phyloP scores from a whole-genome alignment of 2,797 vertebrate genomes.

The Macropus fuliginosus region DNA sequence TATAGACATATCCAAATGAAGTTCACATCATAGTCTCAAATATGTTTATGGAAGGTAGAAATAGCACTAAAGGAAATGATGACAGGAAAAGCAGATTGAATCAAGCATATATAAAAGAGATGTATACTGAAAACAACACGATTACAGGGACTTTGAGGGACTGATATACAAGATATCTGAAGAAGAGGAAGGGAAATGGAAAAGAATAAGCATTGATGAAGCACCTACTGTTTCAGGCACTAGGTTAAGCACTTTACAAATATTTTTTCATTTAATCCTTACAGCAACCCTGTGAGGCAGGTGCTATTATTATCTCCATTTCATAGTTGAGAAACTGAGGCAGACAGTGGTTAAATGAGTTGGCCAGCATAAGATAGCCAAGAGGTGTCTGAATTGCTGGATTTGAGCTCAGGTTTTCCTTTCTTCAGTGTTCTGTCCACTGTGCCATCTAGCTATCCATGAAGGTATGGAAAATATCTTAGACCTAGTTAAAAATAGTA shows the following conservation, averaged over 20 bases:
- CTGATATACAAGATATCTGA: background rate
- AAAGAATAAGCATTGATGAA: background rate
- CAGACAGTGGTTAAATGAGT: background rate
- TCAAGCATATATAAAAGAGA: background rate
- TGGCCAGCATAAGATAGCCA: background rate
- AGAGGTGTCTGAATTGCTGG: background rate
- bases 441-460: background rate
- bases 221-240: background rate
- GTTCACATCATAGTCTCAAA: background rate
- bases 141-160: background rate
- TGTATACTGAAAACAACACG: background rate
- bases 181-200: background rate
- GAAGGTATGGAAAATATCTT: background rate
- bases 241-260: background rate
- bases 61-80: background rate
- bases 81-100: background rate
- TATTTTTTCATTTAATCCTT: background rate
- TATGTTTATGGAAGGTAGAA: background rate
- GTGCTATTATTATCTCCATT: background rate
- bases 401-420: background rate
- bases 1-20: background rate
- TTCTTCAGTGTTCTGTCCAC: background rate
- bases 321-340: background rate
- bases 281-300: background rate
- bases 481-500: background rate